Evolutionary conservation across 2,888 invertebrate genomes (phyloP), one percentile per base, ranked within the genome.

Genomic region (Aproaerema taeniolella): DNA sequence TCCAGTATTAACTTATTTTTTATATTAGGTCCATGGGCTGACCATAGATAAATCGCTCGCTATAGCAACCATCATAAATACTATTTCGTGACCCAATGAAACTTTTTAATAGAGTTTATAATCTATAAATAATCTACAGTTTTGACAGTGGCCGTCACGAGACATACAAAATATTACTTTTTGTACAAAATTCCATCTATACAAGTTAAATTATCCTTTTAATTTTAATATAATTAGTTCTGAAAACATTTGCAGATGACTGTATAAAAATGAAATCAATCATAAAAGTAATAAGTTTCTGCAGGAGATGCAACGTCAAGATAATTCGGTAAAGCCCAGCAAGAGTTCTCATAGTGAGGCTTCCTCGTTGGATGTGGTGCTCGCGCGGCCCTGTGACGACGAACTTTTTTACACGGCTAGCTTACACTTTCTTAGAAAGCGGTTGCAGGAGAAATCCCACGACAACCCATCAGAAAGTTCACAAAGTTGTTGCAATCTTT

Each of bases 401-500:
- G 65, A 76, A 31, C 52, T 71, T 26, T 77, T 81, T 46, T 82
- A 70, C 42, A 66, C 72, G 13, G 82, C 82, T n/a, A 82, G 82
- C 53, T 56, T 82, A 7, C 62, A 76, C 39, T 83, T 81, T 46
- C 68, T 85, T n/a, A 66, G 56, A 36, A 69, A 68, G 49, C 64
- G 71, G 43, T 61, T 83, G n/a, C 58, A 69, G 50, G 73, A 77
- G 42, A 80, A 75, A 56, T 51, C 54, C 9, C 44, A 48, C 38
- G 46, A 35, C 1, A 47, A 47, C 36, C 29, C 47, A 24, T 36
- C 46, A 26, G 58, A 57, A 15, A 44, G 50, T 14, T 62, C 75
- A 1, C 66, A 66, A 36, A 77, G 73, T 50, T 73, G 72, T 50
- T 73, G 66, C 51, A 61, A 67, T 42, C 47, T 79, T 7, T 51